Evolutionary conservation across 2,797 vertebrate species (phyloP), one percentile per base, ranked within the genome.

Genomic region (Epinephelus awoara): DNA sequence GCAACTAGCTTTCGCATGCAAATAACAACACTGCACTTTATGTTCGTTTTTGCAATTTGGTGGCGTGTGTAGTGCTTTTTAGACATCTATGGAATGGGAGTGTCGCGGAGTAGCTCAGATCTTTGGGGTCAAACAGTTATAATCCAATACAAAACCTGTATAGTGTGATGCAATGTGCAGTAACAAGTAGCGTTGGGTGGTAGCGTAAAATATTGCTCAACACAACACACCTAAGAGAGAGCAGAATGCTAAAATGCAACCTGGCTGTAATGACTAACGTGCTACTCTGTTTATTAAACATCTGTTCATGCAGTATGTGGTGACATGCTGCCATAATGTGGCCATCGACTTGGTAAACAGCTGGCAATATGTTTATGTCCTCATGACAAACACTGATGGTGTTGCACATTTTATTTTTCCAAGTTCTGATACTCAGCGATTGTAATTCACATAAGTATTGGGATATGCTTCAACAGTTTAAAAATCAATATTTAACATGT

Each of bases 251-350:
- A 70, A 40, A 56, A 27, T 72, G 54, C 12, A 34, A 38, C n/a
- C 34, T 66, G 19, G 18, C 40, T 44, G 70, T 52, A 40, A 51
- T 59, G 47, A 68, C 54, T 14, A 72, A 50, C 23, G n/a, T 61
- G 61, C 34, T 42, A 40, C 50, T 69, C 40, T 47, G 34, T 72
- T 66, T 67, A 72, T 65, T 64, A 57, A 73, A 79, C 69, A 65
- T 73, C 56, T 77, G 69, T 52, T 75, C 68, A 55, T 52, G 51
- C 27, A 51, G 59, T 52, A 47, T 74, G 50, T 66, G 58, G 64
- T 44, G 44, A 65, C 72, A 54, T 1, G 40, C 25, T 27, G 78
- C 54, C 77, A 71, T 55, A 55, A 52, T 56, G 23, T 47, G 49
- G 13, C n/a, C 27, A 19, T 56, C 27, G 58, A 21, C 19, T 27